Evolutionary conservation across 2,888 invertebrate species (phyloP).

Genomic region (Lymantria monacha): DNA sequence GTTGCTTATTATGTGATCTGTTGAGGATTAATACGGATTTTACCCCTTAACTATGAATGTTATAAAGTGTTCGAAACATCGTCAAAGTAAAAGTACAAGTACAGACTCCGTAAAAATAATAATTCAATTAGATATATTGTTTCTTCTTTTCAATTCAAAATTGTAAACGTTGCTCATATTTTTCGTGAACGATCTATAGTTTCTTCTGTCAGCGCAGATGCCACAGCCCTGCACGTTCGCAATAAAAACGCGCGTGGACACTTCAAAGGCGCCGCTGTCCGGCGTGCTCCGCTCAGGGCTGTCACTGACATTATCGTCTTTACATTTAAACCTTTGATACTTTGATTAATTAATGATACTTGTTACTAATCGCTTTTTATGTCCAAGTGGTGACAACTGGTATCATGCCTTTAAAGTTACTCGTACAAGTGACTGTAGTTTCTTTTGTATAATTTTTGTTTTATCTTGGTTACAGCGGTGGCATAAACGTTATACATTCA

Average conservation of each 20-base stretch:
- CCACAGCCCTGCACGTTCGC: conserved; percentile 23
- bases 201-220: conserved; percentile 36
- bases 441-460: too few relatives aligned
- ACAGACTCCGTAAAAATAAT: too few relatives aligned
- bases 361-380: conserved; percentile 13
- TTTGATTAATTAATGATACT: conserved; percentile 33
- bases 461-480: too few relatives aligned
- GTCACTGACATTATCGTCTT: conserved; percentile 20
- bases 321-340: conserved; percentile 18
- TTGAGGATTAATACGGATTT: too few relatives aligned
- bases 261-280: conserved; percentile 33
- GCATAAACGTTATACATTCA: too few relatives aligned
- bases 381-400: background rate
- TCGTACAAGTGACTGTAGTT: background rate
- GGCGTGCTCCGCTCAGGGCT: conserved; percentile 27
- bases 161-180: background rate
- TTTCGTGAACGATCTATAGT: conserved; percentile 16
- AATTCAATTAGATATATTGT: too few relatives aligned
- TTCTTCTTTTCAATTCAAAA: too few relatives aligned
- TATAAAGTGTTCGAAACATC: too few relatives aligned
- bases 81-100: too few relatives aligned
- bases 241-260: conserved; percentile 40
- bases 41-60: too few relatives aligned
- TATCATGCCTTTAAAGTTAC: background rate
- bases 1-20: too few relatives aligned